Evolutionary conservation across 2,888 invertebrate species (phyloP).

Genomic region (Xanthia icteritia): DNA sequence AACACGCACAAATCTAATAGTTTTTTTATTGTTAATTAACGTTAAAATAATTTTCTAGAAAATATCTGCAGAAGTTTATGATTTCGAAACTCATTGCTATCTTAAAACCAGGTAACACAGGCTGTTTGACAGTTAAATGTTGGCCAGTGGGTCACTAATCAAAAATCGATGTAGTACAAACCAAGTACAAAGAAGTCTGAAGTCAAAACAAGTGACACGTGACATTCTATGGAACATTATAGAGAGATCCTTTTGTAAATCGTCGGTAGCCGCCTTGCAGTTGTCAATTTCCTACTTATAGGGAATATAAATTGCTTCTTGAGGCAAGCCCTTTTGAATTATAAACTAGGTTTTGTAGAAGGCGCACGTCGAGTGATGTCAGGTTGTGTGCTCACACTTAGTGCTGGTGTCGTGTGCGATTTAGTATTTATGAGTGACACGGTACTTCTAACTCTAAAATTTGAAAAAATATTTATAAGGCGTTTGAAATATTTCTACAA

Average conservation of each 20-base stretch:
- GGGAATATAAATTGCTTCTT: neutral
- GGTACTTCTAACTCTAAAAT: neutral
- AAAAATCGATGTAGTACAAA: constrained; percentile 44
- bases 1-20: neutral
- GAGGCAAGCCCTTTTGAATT: constrained; percentile 8
- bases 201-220: constrained; percentile 22
- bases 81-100: no score
- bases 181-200: no score
- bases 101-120: no score
- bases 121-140: constrained; percentile 38
- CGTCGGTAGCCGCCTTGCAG: neutral
- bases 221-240: neutral
- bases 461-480: neutral
- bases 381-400: neutral
- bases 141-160: constrained; percentile 43
- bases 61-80: neutral
- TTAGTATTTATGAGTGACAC: constrained; percentile 15
- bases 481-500: neutral
- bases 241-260: neutral
- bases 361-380: constrained; percentile 1
- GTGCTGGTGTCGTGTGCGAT: constrained; percentile 2
- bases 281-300: neutral
- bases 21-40: neutral
- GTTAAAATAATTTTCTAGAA: neutral
- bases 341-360: constrained; percentile 2